These are phyloP conservation scores for Flabesymbios commensalis DNA, from an alignment of 2,888 invertebrate species.

Conservation along the genomic window DNA sequence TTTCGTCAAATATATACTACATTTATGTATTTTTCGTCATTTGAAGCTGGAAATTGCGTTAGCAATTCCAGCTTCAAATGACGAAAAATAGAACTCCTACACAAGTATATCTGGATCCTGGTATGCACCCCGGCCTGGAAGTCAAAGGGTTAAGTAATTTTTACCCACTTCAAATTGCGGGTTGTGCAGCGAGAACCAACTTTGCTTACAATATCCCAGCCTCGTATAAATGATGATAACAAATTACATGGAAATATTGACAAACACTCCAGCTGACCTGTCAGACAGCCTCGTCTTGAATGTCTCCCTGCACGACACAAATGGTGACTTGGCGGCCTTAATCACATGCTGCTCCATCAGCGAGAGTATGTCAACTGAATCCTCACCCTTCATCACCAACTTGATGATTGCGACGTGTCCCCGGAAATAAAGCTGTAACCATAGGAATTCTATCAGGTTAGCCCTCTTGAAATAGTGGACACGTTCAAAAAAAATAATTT, in stretches of 20 bases:
- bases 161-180: too few species aligned
- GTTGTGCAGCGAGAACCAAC: too few species aligned
- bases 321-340: conserved; percentile 55
- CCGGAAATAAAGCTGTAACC: conserved; percentile 67
- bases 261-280: conserved; percentile 18
- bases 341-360: conserved; percentile 51
- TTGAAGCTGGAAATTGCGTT: too few species aligned
- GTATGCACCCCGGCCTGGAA: too few species aligned
- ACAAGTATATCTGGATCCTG: too few species aligned
- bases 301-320: conserved; percentile 51
- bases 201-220: background rate
- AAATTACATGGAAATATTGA: background rate
- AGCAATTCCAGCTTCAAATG: too few species aligned
- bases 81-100: too few species aligned
- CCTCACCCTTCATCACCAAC: conserved; percentile 65
- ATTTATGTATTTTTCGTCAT: too few species aligned
- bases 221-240: background rate
- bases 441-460: too few species aligned
- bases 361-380: conserved; percentile 40
- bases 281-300: conserved; percentile 12
- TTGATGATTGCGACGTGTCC: conserved; percentile 88
- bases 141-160: too few species aligned
- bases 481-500: background rate
- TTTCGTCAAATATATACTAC: too few species aligned
- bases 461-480: background rate